Conservation (phyloP, 2,113 vertebrate genomes). For the Miniopterus natalensis region DNA sequence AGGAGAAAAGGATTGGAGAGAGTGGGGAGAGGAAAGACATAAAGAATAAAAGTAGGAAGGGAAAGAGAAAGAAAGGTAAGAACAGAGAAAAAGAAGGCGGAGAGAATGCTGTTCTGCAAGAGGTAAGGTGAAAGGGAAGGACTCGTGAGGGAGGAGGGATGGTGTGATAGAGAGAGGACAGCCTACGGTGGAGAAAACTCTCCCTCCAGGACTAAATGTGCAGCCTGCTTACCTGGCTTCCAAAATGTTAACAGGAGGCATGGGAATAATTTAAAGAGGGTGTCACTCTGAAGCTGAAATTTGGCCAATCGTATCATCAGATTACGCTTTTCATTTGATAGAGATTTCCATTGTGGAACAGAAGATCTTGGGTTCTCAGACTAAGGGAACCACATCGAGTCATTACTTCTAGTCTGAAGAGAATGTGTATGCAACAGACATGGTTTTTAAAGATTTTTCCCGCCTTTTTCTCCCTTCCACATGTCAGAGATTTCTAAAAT, state of each 20-base stretch:
- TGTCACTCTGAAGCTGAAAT: neutral
- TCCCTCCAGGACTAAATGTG: neutral
- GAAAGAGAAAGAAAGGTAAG: neutral
- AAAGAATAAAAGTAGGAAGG: neutral
- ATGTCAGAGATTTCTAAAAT: slow-evolving; percentile 53
- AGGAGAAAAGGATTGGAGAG: neutral
- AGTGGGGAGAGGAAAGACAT: neutral
- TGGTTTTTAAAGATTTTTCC: neutral
- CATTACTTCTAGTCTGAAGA: neutral
- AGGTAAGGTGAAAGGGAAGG: neutral
- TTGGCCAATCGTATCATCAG: neutral
- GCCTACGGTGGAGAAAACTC: neutral
- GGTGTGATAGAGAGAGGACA: neutral
- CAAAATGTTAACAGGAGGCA: neutral
- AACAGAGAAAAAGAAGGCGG: neutral
- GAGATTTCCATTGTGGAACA: neutral
- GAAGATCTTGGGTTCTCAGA: neutral
- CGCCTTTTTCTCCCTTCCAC: neutral
- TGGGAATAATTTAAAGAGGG: neutral
- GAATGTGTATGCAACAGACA: neutral
- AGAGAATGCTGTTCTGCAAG: neutral
- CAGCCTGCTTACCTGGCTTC: neutral
- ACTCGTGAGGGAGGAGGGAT: neutral
- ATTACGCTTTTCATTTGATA: neutral
- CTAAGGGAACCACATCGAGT: neutral